Base-by-base conservation (phyloP, 2,888 invertebrate genomes). In the Drosophila flavopinicola region DNA sequence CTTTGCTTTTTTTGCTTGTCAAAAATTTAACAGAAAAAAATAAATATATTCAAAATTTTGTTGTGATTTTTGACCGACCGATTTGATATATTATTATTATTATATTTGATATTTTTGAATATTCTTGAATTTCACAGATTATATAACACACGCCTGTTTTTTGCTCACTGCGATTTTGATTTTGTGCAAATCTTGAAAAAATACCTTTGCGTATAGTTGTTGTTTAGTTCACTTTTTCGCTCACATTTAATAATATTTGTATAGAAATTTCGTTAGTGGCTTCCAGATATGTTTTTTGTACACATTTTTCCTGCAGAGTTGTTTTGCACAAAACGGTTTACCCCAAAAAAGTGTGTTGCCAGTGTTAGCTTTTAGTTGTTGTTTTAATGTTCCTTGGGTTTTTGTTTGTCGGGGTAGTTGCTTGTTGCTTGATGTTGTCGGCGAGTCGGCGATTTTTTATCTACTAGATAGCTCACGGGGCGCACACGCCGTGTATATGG, bases 391-490 rank as follows among this genome's bases (percentile, higher is more conserved):
- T 41, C 39, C 39, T 60, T 58, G 54, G 54, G 58, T 47, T 27
- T 58, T 47, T 52, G 35, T 67, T 49, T 52, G 75, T 57, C 68
- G 49, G 48, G 63, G 77, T 75, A n/a, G n/a, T 77, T 65, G 41
- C 15, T 42, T 15, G 5, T 47, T 35, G 30, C 53, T 29, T 63
- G 53, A 48, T 68, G 82, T 84, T 78, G 85, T 86, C 79, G 79
- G 79, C 79, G 77, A 67, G 68, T 84, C 74, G 77, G 77, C 74
- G 74, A 76, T 77, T 74, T 87, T 80, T 85, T 87, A 80, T 87
- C 87, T 87, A 80, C 80, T 86, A 86, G 80, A 85, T 83, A 79
- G 78, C 78, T 83, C 56, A 75, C 78, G 79, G 71, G 78, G 83
- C 83, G 79, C 65, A 71, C 79, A 75, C 68, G 85, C 75, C 66